Conservation (phyloP, 1,140 invertebrate genomes). For the Drosophila sproati region DNA sequence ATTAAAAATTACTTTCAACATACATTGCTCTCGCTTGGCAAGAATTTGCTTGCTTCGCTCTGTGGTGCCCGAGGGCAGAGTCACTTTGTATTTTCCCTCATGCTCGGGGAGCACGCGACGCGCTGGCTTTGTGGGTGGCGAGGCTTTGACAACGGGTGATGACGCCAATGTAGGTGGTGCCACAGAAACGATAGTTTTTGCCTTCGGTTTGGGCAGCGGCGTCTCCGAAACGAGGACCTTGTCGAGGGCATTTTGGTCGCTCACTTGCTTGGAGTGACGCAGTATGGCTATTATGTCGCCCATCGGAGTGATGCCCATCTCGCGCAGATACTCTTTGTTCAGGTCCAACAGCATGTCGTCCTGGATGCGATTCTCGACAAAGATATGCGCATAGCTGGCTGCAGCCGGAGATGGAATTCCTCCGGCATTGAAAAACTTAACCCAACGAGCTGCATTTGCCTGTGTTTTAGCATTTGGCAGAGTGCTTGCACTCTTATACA, state of each 20-base stretch:
- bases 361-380: constrained; percentile 92
- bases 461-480: neutral
- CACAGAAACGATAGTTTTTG: constrained; percentile 13
- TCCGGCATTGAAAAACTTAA: constrained; percentile 91
- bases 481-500: neutral
- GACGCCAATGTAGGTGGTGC: neutral
- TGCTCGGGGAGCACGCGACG: constrained; percentile 85
- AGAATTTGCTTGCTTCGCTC: constrained; percentile 85
- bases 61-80: constrained; percentile 85
- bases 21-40: constrained; percentile 81
- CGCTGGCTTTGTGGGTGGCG: constrained; percentile 73
- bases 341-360: constrained; percentile 92
- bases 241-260: constrained; percentile 87
- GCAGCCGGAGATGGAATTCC: constrained; percentile 90
- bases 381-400: constrained; percentile 92
- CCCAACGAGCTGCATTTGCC: constrained; percentile 86
- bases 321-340: constrained; percentile 92
- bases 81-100: constrained; percentile 86
- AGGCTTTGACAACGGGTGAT: constrained; percentile 3
- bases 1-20: constrained; percentile 6
- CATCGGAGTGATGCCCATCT: constrained; percentile 93
- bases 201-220: constrained; percentile 69
- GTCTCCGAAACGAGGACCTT: constrained; percentile 85
- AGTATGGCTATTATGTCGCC: constrained; percentile 94
- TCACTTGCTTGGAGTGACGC: constrained; percentile 90